These are phyloP conservation scores for Apotomis capreana DNA, from an alignment of 2,888 invertebrate genomes.

Conservation along the genomic window DNA sequence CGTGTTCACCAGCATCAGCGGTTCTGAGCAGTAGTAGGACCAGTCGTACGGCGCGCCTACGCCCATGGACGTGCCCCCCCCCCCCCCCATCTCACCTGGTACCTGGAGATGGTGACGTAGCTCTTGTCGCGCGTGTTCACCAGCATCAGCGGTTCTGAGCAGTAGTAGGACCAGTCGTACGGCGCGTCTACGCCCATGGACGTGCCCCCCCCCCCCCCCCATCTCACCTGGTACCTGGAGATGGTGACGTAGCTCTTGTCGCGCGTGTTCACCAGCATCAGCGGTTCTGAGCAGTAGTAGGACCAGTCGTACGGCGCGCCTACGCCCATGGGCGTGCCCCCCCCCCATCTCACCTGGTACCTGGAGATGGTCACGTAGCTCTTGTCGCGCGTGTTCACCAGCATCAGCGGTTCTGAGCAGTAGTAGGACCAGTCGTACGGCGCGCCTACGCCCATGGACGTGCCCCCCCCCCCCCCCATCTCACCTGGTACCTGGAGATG, in stretches of 20 bases:
- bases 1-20: no score
- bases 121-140: no score
- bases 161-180: no score
- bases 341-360: slow-evolving; percentile 63
- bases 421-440: slow-evolving; percentile 63
- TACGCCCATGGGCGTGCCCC: slow-evolving; percentile 53
- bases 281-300: slow-evolving; percentile 63
- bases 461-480: slow-evolving; percentile 62
- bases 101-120: no score
- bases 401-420: slow-evolving; percentile 61
- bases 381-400: slow-evolving; percentile 61
- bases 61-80: no score
- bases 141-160: no score
- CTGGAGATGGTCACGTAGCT: slow-evolving; percentile 62
- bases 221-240: slow-evolving; percentile 62
- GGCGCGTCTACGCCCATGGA: no score
- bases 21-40: no score
- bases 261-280: slow-evolving; percentile 57
- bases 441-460: slow-evolving; percentile 54
- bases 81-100: no score
- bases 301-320: slow-evolving; percentile 63
- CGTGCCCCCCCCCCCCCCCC: no score
- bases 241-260: slow-evolving; percentile 65
- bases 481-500: slow-evolving; percentile 66
- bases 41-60: no score